Percentiles rank a stretch among this genome's conserved stretches.
These are phyloP conservation scores for Arge pagana DNA, from an alignment of 2,888 invertebrate species.

Conservation along the genomic window DNA sequence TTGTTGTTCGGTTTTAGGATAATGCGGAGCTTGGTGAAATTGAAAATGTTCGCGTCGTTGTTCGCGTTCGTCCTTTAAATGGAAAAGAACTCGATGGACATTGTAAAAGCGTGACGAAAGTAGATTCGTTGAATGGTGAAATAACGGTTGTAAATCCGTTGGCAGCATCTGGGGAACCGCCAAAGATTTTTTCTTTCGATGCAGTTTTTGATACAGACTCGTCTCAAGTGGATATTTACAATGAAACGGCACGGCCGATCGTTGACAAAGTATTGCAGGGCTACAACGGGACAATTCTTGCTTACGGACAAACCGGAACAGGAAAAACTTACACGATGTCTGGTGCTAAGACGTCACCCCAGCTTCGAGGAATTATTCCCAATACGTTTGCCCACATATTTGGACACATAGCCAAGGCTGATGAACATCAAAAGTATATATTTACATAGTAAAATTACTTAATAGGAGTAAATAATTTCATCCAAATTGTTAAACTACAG, in stretches of 20 bases:
- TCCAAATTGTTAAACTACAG: too few species aligned
- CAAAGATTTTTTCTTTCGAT: constrained; percentile 93
- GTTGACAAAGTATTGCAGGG: constrained; percentile 96
- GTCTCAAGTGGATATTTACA: constrained; percentile 92
- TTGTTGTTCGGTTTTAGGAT: too few species aligned
- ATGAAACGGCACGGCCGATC: constrained; percentile 93
- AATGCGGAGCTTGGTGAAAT: constrained; percentile 66
- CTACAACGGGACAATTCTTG: constrained; percentile 93
- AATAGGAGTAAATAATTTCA: too few species aligned
- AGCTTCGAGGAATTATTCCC: constrained; percentile 94
- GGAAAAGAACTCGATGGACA: constrained; percentile 78
- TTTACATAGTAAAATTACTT: neutral
- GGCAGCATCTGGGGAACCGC: constrained; percentile 73
- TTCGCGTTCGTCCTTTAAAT: constrained; percentile 91
- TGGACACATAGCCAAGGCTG: constrained; percentile 93
- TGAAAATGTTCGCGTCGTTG: constrained; percentile 96
- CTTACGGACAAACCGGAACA: constrained; percentile 93
- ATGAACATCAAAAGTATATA: constrained; percentile 83
- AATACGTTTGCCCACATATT: constrained; percentile 99
- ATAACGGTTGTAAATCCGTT: constrained; percentile 79
- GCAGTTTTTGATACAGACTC: constrained; percentile 88
- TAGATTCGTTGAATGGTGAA: constrained; percentile 76
- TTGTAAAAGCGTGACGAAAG: constrained; percentile 74
- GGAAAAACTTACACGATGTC: constrained; percentile 99
- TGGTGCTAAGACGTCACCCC: constrained; percentile 84